Evolutionary conservation across 1,140 invertebrate species (phyloP), one percentile per base, ranked within the genome.

Genomic region (Dreissena polymorpha): DNA sequence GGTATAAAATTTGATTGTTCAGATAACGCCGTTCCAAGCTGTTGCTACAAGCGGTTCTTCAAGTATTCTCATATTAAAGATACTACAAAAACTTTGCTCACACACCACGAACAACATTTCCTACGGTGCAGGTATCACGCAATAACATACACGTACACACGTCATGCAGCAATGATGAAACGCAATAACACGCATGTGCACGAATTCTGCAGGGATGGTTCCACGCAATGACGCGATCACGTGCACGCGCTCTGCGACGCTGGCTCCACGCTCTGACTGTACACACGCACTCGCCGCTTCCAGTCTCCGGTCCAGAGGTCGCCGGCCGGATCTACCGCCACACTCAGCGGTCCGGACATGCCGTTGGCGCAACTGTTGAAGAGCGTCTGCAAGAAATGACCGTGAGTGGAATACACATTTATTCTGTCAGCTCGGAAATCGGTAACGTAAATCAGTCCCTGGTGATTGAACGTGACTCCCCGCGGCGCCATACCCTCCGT

Each of bases 221-320:
- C 53, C 13, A 73, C 55, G 23, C 29, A 23, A 13, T 82, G 79
- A 10, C 23, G n/a, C n/a, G n/a, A n/a, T 39, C 39, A 39, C 39
- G 8, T 39, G 8, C 39, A 39, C 39, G 39, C 39, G 39, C 8
- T 39, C 39, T 39, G 39, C 39, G 39, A 39, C 39, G 39, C 16
- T n/a, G 57, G 57, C 10, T 2, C 53, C 13, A 73, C 55, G 23
- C 29, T 51, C 21, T 82, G 79, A 10, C 23, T 68, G 55, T 73
- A 82, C 8, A 82, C 50, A 50, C 79, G 70, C 64, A 82, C 70
- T 51, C 50, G 60, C 14, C 79, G 60, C 49, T 82, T 82, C 79
- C 79, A 82, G 60, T 82, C 79, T 13, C 79, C 79, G 14, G 74
- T 63, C 79, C 79, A 82, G 10, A 82, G 50, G 49, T 82, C 79